A percentile compares a stretch with the other conserved stretches of the same genome.
Conservation (phyloP, 2,888 invertebrate genomes). For the Graphium colonna region DNA sequence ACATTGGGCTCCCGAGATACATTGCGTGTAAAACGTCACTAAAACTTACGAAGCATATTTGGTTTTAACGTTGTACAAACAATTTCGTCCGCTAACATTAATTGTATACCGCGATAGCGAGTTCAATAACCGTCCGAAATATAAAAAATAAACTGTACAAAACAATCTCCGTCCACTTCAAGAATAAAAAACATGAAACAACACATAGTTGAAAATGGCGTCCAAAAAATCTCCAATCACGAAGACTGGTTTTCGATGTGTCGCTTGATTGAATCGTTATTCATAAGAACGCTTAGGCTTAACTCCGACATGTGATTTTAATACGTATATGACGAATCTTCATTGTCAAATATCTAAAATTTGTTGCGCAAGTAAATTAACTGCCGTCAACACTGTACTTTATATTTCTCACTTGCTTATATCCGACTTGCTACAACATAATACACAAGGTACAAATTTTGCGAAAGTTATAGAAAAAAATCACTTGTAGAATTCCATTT, state of each 20-base stretch:
- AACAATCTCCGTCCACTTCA: conserved; percentile 18
- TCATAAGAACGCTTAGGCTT: conserved; percentile 38
- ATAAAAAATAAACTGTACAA: conserved; percentile 18
- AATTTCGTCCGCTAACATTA: conserved; percentile 63
- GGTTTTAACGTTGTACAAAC: conserved; percentile 66
- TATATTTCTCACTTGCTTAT: conserved; percentile 22
- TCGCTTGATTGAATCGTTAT: conserved; percentile 29
- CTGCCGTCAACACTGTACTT: conserved; percentile 1
- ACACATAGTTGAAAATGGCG: conserved; percentile 32
- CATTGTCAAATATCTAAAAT: conserved; percentile 4
- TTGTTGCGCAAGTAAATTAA: conserved; percentile 20
- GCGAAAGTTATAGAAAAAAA: conserved; percentile 1
- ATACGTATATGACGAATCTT: not conserved
- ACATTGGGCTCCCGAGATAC: not conserved
- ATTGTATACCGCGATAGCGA: conserved; percentile 31
- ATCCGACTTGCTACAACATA: conserved; percentile 24
- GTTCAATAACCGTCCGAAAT: not conserved
- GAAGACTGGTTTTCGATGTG: conserved; percentile 34
- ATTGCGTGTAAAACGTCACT: conserved; percentile 42
- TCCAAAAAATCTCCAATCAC: conserved; percentile 36
- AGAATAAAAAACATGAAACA: conserved; percentile 28
- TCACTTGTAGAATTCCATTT: not conserved
- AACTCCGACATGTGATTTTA: conserved; percentile 31
- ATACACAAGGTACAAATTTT: no score
- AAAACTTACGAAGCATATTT: conserved; percentile 60